Percentiles rank a stretch among this genome's conserved stretches.
Evolutionary conservation across 2,888 invertebrate genomes (phyloP).

Genomic region (Acleris holmiana): DNA sequence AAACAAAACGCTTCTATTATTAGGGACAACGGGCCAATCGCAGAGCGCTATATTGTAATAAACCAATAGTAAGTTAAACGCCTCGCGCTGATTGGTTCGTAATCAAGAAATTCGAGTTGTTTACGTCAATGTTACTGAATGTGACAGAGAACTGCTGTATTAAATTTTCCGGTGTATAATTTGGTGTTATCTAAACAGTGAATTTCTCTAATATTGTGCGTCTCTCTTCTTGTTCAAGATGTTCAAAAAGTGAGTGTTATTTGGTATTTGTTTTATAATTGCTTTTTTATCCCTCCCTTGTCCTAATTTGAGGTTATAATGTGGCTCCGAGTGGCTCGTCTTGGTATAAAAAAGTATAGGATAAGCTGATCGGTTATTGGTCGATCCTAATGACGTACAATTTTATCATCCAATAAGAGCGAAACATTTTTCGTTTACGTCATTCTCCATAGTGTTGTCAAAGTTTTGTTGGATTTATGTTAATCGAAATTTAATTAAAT

Average conservation of each 20-base stretch:
- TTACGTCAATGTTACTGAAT: constrained; percentile 25
- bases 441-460: constrained; percentile 29
- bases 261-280: constrained; percentile 8
- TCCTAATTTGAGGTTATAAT: constrained; percentile 52
- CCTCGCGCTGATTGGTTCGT: neutral
- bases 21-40: constrained; percentile 4
- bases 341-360: neutral
- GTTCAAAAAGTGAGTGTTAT: constrained; percentile 79
- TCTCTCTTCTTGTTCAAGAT: constrained; percentile 51
- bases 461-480: neutral
- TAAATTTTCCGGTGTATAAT: constrained; percentile 32
- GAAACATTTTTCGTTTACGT: constrained; percentile 41
- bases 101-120: constrained; percentile 21
- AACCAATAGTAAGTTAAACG: constrained; percentile 3
- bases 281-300: neutral
- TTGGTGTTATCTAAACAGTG: constrained; percentile 31
- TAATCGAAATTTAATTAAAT: no score
- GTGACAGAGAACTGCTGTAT: constrained; percentile 23
- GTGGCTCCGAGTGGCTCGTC: neutral
- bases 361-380: constrained; percentile 43
- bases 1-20: neutral
- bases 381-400: constrained; percentile 50
- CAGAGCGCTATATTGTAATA: neutral
- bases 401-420: constrained; percentile 50
- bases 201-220: constrained; percentile 10